Conservation (phyloP, 2,113 vertebrate genomes). For the Saguinus imperator region DNA sequence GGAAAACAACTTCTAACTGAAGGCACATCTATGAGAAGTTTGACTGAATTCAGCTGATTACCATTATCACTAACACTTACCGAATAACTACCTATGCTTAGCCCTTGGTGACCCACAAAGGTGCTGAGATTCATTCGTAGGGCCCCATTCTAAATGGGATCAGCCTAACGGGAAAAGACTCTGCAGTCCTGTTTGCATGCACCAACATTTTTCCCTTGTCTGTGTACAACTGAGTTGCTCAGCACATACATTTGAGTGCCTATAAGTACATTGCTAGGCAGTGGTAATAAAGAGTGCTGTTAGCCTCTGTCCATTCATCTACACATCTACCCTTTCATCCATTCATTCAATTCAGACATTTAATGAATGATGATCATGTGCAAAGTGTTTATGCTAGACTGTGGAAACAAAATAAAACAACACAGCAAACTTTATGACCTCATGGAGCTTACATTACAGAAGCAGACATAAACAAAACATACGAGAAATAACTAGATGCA, state of each 20-base stretch:
- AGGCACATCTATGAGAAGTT: neutral
- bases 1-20: neutral
- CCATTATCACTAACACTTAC: neutral
- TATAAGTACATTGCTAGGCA: neutral
- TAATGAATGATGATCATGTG: neutral
- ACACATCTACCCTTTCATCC: neutral
- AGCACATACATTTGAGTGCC: neutral
- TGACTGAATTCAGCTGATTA: neutral
- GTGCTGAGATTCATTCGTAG: neutral
- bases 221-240: neutral
- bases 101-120: neutral
- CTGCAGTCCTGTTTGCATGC: neutral
- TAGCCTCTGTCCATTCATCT: neutral
- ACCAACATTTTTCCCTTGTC: neutral
- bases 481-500: neutral
- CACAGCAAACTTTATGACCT: neutral
- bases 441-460: neutral
- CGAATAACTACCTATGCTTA: neutral
- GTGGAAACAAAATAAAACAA: neutral
- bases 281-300: neutral
- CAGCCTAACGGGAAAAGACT: neutral
- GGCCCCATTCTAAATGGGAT: neutral
- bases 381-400: neutral
- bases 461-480: neutral
- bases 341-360: neutral